A percentile compares a stretch with the other conserved stretches of the same genome.
Conservation (phyloP, 2,888 invertebrate genomes). For the Ormyrus thymus region DNA sequence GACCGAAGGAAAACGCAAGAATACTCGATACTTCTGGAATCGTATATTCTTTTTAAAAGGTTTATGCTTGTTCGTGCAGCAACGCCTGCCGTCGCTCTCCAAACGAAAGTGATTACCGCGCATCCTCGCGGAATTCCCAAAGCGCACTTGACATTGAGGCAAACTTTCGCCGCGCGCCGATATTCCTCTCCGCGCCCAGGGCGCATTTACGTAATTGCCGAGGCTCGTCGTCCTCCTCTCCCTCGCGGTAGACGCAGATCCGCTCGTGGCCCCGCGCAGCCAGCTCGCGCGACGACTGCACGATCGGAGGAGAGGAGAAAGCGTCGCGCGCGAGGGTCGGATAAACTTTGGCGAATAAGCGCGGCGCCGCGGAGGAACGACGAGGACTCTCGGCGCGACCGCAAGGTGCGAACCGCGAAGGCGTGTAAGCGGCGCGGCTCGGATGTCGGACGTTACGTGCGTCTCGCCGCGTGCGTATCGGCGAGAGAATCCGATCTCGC, state of each 20-base stretch:
- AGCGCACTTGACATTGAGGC: conserved; percentile 25
- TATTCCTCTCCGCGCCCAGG: too few relatives aligned
- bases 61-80: too few relatives aligned
- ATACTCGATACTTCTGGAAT: too few relatives aligned
- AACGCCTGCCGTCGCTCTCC: too few relatives aligned
- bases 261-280: too few relatives aligned
- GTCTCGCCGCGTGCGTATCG: neutral
- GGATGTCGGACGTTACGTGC: neutral
- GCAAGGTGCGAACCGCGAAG: neutral
- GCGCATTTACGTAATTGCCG: conserved; percentile 22
- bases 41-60: too few relatives aligned
- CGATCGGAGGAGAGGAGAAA: conserved; percentile 18
- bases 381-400: neutral
- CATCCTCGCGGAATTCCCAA: neutral
- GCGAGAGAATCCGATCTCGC: neutral
- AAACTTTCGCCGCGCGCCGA: neutral
- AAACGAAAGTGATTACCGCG: too few relatives aligned
- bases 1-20: too few relatives aligned
- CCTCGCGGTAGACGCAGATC: neutral
- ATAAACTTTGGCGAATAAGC: neutral
- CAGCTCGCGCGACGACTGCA: neutral
- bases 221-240: too few relatives aligned
- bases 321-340: neutral
- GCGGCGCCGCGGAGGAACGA: neutral
- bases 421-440: neutral